phyloP scores from a whole-genome alignment of 2,797 vertebrate species.

The Clarias fuscus region DNA sequence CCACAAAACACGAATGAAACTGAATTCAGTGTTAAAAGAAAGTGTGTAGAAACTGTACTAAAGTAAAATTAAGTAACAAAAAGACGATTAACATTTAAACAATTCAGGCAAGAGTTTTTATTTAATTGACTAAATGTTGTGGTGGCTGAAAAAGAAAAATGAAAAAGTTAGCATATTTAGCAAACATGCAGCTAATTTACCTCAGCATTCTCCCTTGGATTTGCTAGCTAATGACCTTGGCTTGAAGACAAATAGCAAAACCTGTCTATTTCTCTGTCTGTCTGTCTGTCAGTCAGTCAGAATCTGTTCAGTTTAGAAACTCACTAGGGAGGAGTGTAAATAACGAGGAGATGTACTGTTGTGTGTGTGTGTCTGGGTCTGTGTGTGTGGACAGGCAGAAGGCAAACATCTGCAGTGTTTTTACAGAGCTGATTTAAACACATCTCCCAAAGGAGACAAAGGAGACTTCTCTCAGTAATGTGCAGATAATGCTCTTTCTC shows the following conservation, averaged over 20 bases:
- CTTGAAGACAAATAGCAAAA: not conserved
- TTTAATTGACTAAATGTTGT: not conserved
- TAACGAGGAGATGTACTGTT: not conserved
- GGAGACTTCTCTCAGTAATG: not conserved
- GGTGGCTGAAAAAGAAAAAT: not conserved
- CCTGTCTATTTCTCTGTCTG: not conserved
- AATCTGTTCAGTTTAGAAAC: not conserved
- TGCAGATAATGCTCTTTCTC: not conserved
- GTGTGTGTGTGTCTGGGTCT: not conserved
- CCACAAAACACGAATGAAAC: not conserved
- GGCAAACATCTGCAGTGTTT: slow-evolving; percentile 8
- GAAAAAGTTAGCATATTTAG: not conserved
- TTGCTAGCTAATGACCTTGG: not conserved
- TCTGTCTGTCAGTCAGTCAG: not conserved
- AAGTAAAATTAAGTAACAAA: not conserved
- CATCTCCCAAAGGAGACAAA: not conserved
- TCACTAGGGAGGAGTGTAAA: slow-evolving; percentile 1
- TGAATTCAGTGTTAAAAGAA: not conserved
- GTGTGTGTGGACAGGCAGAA: not conserved
- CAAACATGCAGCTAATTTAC: not conserved
- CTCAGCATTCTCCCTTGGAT: not conserved
- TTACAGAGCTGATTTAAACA: not conserved
- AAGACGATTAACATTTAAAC: not conserved
- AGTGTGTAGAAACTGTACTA: not conserved
- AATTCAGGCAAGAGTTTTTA: not conserved